These are phyloP conservation scores for Venustaconcha ellipsiformis DNA, from an alignment of 1,140 invertebrate genomes.

Conservation along the genomic window DNA sequence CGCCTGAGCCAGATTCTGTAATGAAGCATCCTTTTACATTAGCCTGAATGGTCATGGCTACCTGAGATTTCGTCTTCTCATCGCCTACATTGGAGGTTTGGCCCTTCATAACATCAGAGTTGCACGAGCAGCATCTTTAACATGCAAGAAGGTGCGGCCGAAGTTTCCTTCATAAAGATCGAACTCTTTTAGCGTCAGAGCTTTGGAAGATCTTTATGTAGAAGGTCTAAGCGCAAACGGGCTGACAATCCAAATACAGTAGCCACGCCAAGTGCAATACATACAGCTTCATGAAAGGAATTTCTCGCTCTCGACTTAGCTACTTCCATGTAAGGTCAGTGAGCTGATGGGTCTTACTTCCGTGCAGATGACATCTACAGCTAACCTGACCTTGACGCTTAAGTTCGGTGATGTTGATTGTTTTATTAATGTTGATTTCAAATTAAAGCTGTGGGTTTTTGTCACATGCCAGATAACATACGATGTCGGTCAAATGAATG, in stretches of 20 bases:
- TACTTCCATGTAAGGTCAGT: slow-evolving; percentile 52
- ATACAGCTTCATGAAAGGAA: slow-evolving; percentile 37
- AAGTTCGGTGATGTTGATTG: slow-evolving; percentile 45
- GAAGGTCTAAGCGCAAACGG: slow-evolving; percentile 51
- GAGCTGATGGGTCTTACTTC: slow-evolving; percentile 56
- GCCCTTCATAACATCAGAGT: slow-evolving; percentile 50
- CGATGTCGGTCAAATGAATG: slow-evolving; percentile 59
- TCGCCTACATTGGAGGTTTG: slow-evolving; percentile 58
- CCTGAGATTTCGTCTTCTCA: slow-evolving; percentile 52
- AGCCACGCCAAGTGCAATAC: slow-evolving; percentile 50
- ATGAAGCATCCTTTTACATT: slow-evolving; percentile 43
- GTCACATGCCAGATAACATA: slow-evolving; percentile 62
- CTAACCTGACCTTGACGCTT: slow-evolving; percentile 43
- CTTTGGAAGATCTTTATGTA: slow-evolving; percentile 59
- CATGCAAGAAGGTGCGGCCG: slow-evolving; percentile 55
- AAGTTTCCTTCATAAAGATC: slow-evolving; percentile 57
- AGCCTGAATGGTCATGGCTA: slow-evolving; percentile 46
- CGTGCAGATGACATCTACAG: slow-evolving; percentile 54
- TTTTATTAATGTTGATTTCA: slow-evolving; percentile 52
- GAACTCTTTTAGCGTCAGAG: slow-evolving; percentile 46
- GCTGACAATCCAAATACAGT: slow-evolving; percentile 59
- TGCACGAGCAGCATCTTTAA: slow-evolving; percentile 52
- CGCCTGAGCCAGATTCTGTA: slow-evolving; percentile 30
- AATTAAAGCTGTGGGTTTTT: slow-evolving; percentile 49
- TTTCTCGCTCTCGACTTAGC: slow-evolving; percentile 53